Base-by-base conservation (phyloP, 2,888 invertebrate species). In the Cephus nigrinus region DNA sequence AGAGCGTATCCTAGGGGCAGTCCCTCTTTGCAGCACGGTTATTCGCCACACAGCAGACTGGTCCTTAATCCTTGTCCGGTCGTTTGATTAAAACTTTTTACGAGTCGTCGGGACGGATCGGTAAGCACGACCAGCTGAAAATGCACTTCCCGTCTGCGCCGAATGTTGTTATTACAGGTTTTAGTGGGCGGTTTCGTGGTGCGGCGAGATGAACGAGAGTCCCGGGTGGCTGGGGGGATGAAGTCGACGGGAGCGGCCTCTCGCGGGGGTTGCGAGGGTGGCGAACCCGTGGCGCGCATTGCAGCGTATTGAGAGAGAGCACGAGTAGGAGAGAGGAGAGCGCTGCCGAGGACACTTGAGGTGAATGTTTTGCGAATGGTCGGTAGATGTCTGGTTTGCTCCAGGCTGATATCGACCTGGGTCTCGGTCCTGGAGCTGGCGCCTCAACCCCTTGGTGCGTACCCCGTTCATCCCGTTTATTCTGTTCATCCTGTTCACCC, bases 311-410 rank as follows among this genome's bases (percentile, higher is more conserved):
- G 80, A 78, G 83, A 78, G 80, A 78, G 80, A 74, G 82, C n/a
- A 74, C 12, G 35, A 33, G 74, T 34, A 30, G 74, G 23, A 30
- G 33, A 74, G 33, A 34, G 35, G 74, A 74, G 85, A 83, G 84
- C 86, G 86, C 82, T 84, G 89, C 88, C 86, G 87, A 88, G 89
- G 88, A 89, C 90, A 90, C 90, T 91, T 88, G 90, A 90, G 91
- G 90, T 91, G 90, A 90, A 91, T 90, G 90, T 91, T 91, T 91
- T 90, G 90, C 89, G 90, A 90, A 91, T 90, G 91, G 90, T 91
- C 91, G 90, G 89, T 91, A 91, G 90, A 91, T 90, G 91, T 91
- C 91, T 91, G 90, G 90, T 90, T 89, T 88, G 88, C 90, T 89
- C 89, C 88, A 86, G 88, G 89, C 88, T 88, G 89, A 90, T 90